Evolutionary conservation across 2,888 invertebrate genomes (phyloP), one percentile per base, ranked within the genome.

Genomic region (Drosophila robusta): DNA sequence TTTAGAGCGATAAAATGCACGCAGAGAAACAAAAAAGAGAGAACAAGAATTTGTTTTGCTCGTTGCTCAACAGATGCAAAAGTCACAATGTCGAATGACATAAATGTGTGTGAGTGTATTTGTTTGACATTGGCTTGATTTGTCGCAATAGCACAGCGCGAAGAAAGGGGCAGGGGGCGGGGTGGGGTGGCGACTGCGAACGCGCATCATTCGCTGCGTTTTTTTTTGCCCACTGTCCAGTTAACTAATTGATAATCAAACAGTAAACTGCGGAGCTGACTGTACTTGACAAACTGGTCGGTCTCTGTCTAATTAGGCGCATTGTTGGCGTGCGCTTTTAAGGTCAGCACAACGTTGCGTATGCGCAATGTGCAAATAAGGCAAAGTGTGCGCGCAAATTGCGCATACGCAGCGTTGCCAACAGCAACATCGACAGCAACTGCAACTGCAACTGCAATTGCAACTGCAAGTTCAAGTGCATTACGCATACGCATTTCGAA

Each of bases 231-330:
- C 47, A 34, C 38, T 51, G 54, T 45, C 32, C 61, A 72, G 67
- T 55, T 67, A 75, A 68, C 87, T 87, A 82, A 82, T 82, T 87
- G 87, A 78, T 82, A 82, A 81, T 84, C 81, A 87, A 87, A 87
- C 88, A 82, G 75, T 72, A 60, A 65, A 72, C 50, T 46, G 58
- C 18, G 47, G 14, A 62, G 62, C 41, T 39, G 58, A 65, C 61
- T 76, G 75, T 78, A 73, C 78, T 75, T 78, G 74, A 63, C 63
- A 14, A 26, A 16, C 50, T 29, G 38, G 36, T 18, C 46, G 3
- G 42, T 34, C 42, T 36, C 29, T 66, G 55, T 67, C 81, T 78
- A 82, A 82, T 82, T 80, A 71, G 81, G 64, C 68, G 77, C 84
- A 70, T 51, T 75, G 70, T 62, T 64, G 4, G 11, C 12, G 34